These are phyloP conservation scores for Ormyrus nitidulus DNA, from an alignment of 2,888 invertebrate genomes.

Conservation along the genomic window DNA sequence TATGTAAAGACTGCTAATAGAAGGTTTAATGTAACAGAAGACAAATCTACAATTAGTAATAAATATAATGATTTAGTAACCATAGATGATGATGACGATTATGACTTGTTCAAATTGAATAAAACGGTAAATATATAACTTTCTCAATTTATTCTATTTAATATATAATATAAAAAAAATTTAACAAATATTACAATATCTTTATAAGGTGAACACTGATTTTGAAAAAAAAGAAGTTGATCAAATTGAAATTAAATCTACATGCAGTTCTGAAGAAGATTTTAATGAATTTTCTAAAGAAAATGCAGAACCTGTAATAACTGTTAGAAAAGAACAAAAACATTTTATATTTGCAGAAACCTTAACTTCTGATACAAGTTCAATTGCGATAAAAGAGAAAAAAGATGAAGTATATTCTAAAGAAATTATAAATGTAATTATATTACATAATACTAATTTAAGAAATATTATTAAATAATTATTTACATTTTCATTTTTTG, in stretches of 20 bases:
- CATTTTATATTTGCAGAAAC: slow-evolving; percentile 30
- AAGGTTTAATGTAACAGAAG: neutral
- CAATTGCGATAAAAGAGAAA: neutral
- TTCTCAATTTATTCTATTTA: neutral
- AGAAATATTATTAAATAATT: neutral
- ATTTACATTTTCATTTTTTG: neutral
- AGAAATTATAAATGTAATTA: slow-evolving; percentile 5
- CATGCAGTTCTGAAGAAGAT: slow-evolving; percentile 5
- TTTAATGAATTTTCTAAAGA: slow-evolving; percentile 44
- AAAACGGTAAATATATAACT: slow-evolving; percentile 25
- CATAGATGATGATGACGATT: slow-evolving; percentile 34
- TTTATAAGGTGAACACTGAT: neutral
- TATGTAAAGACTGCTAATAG: neutral
- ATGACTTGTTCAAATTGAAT: neutral
- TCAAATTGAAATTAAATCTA: slow-evolving; percentile 1
- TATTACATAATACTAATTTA: slow-evolving; percentile 6
- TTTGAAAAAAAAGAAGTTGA: neutral
- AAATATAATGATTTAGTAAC: slow-evolving; percentile 18
- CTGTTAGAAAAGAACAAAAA: slow-evolving; percentile 31
- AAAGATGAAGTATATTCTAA: neutral
- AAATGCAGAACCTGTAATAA: slow-evolving; percentile 45
- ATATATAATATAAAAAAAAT: neutral
- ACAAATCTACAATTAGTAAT: neutral
- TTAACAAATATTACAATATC: too few relatives aligned
- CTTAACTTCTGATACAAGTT: neutral